phyloP scores from a whole-genome alignment of 2,888 invertebrate species.

The Andrena camellia region DNA sequence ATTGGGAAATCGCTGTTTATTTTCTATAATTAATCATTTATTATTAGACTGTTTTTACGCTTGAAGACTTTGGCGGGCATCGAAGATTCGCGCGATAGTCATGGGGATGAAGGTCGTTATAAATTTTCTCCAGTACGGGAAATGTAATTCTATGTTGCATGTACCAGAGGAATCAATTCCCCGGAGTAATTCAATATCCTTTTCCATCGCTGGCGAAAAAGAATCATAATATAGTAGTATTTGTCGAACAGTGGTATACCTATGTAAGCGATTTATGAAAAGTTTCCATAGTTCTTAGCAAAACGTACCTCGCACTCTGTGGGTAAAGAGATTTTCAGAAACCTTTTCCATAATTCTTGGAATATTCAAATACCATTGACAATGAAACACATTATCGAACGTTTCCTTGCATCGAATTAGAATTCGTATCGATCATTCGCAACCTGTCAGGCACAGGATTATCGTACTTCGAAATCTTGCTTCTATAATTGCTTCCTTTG shows the following conservation, averaged over 20 bases:
- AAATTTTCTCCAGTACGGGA: neutral
- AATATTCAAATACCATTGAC: no score
- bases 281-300: neutral
- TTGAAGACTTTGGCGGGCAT: neutral
- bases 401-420: neutral
- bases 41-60: neutral
- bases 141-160: neutral
- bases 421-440: neutral
- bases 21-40: neutral
- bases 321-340: no score
- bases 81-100: neutral
- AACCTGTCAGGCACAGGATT: neutral
- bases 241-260: no score
- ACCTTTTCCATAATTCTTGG: no score
- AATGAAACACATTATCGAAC: no score
- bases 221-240: neutral
- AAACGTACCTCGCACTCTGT: no score
- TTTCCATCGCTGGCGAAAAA: neutral
- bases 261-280: neutral
- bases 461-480: neutral
- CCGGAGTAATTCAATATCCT: neutral
- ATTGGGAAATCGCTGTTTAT: no score
- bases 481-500: neutral
- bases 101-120: neutral
- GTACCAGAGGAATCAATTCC: neutral